A percentile compares a stretch with the other conserved stretches of the same genome.
Evolutionary conservation across 2,888 invertebrate species (phyloP).

Genomic region (Meiosimyza decipiens): DNA sequence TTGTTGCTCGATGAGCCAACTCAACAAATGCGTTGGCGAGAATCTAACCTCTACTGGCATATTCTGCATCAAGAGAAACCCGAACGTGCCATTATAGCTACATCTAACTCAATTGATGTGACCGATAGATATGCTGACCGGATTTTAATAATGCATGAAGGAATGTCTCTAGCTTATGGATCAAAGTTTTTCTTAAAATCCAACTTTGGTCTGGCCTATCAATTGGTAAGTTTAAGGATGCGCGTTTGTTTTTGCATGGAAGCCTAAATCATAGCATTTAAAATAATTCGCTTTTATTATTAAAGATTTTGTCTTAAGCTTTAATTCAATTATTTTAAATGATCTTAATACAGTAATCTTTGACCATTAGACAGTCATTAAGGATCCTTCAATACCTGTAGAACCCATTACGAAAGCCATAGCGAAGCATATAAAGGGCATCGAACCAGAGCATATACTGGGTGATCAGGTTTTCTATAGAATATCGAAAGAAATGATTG

Average conservation of each 20-base stretch:
- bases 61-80: constrained; percentile 77
- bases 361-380: too few species aligned
- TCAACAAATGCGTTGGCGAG: constrained; percentile 74
- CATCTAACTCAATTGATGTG: constrained; percentile 89
- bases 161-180: constrained; percentile 81
- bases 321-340: constrained; percentile 41
- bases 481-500: constrained; percentile 39
- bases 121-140: constrained; percentile 86
- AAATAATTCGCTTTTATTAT: too few species aligned
- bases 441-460: constrained; percentile 55
- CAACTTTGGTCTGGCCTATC: constrained; percentile 83
- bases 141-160: constrained; percentile 86
- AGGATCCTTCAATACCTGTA: constrained; percentile 47
- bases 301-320: too few species aligned
- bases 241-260: too few species aligned
- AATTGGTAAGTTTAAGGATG: constrained; percentile 69
- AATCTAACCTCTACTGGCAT: constrained; percentile 82
- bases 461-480: constrained; percentile 54
- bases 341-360: constrained; percentile 36
- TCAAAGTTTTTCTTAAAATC: constrained; percentile 83
- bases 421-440: constrained; percentile 40
- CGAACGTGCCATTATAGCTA: constrained; percentile 80
- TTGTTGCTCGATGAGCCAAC: constrained; percentile 59
- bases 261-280: too few species aligned
- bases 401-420: constrained; percentile 52